Evolutionary conservation across 2,888 invertebrate species (phyloP).

Genomic region (Alsophila aescularia): DNA sequence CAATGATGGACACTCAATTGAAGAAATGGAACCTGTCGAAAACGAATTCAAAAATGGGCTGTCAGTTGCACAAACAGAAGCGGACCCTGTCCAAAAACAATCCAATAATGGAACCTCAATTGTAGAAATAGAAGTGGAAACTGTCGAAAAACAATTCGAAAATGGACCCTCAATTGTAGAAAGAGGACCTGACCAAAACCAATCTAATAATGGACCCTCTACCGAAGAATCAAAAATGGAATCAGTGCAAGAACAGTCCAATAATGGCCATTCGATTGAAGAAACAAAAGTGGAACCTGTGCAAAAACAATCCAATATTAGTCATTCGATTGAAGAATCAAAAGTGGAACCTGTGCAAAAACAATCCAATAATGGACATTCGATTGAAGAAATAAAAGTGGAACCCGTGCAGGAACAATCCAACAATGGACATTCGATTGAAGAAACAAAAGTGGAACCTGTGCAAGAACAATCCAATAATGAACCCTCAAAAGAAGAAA

Average conservation of each 20-base stretch:
- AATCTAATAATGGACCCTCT: background rate
- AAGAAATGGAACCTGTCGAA: no score
- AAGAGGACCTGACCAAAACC: background rate
- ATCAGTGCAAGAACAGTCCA: background rate
- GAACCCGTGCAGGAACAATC: background rate
- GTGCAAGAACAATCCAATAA: background rate
- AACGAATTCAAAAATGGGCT: no score
- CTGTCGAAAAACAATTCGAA: background rate
- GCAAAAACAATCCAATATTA: background rate
- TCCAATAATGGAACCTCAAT: no score
- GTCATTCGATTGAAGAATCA: background rate
- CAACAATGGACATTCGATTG: background rate
- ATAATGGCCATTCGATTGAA: background rate
- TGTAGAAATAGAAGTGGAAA: no score
- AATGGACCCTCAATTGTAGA: background rate
- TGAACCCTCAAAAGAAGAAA: conserved; percentile 12
- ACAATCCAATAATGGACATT: background rate
- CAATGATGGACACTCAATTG: background rate
- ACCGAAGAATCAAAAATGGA: background rate
- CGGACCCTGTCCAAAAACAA: no score
- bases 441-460: conserved; percentile 11
- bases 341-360: background rate
- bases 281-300: background rate
- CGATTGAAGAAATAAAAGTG: background rate
- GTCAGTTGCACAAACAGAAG: no score